Conservation (phyloP, 2,888 invertebrate species). For the Epirrhoe alternata region DNA sequence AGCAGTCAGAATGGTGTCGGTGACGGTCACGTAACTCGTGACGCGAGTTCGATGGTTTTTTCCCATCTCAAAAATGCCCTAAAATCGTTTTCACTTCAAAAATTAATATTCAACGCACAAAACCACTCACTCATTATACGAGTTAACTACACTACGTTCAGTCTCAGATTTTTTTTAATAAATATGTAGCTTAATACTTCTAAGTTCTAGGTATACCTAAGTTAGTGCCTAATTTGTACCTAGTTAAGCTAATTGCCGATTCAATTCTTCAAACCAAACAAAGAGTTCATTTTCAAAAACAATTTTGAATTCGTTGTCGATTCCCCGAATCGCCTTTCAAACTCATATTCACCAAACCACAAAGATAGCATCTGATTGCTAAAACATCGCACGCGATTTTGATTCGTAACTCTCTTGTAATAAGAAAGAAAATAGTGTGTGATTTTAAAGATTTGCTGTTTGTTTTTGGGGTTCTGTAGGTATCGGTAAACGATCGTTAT, state of each 20-base stretch:
- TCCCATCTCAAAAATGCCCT: no score
- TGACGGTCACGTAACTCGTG: no score
- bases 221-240: neutral
- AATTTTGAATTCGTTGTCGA: slow-evolving; percentile 54
- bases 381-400: slow-evolving; percentile 28
- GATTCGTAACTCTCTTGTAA: neutral
- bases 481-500: slow-evolving; percentile 49
- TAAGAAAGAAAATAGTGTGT: slow-evolving; percentile 16
- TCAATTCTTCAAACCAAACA: slow-evolving; percentile 24
- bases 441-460: slow-evolving; percentile 6
- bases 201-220: no score
- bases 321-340: slow-evolving; percentile 63
- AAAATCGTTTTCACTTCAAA: no score
- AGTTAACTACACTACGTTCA: no score
- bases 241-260: slow-evolving; percentile 6
- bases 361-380: slow-evolving; percentile 12
- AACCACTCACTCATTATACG: no score
- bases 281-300: slow-evolving; percentile 41
- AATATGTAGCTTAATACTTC: neutral
- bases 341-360: slow-evolving; percentile 35
- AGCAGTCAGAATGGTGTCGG: no score
- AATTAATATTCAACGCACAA: no score
- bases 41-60: no score
- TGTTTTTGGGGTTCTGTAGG: slow-evolving; percentile 24
- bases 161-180: neutral